Conservation (phyloP, 2,113 vertebrate genomes). For the Dissostichus mawsoni region DNA sequence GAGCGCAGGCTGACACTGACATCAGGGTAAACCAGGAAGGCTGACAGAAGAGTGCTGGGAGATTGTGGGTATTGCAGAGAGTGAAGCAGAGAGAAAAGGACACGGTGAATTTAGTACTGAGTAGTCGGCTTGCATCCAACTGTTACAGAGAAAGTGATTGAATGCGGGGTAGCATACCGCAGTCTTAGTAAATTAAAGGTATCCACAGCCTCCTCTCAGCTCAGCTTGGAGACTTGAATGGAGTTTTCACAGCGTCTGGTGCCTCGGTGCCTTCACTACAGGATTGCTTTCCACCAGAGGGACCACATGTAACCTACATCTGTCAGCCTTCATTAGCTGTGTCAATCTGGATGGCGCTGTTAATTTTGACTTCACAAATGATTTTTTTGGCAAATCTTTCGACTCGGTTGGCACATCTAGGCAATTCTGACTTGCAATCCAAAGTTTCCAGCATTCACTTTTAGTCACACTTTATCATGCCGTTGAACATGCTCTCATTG, state of each 20-base stretch:
- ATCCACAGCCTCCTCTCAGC: conserved; percentile 37
- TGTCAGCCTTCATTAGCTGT: conserved; percentile 76
- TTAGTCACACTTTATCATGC: conserved; percentile 9
- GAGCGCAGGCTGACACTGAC: conserved; percentile 43
- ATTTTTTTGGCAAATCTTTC: conserved; percentile 9
- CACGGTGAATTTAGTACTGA: conserved; percentile 22
- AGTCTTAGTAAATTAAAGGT: conserved; percentile 73
- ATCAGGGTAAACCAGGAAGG: conserved; percentile 40
- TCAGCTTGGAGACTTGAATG: conserved; percentile 41
- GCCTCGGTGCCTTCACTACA: conserved; percentile 43
- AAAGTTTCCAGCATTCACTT: not conserved
- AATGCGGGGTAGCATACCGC: conserved; percentile 28
- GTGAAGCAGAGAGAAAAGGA: conserved; percentile 40
- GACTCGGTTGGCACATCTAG: conserved; percentile 1
- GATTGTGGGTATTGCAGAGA: conserved; percentile 31
- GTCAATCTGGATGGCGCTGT: conserved; percentile 56
- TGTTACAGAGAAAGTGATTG: conserved; percentile 38
- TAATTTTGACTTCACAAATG: conserved; percentile 42
- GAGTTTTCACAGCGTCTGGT: conserved; percentile 58
- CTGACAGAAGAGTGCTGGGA: conserved; percentile 37
- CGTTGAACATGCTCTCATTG: not conserved
- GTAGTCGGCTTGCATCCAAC: conserved; percentile 28
- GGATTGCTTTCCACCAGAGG: conserved; percentile 61
- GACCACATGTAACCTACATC: conserved; percentile 79
- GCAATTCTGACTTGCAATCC: conserved; percentile 18